phyloP scores from a whole-genome alignment of 2,113 vertebrate genomes.

The Eurystomus gularis region DNA sequence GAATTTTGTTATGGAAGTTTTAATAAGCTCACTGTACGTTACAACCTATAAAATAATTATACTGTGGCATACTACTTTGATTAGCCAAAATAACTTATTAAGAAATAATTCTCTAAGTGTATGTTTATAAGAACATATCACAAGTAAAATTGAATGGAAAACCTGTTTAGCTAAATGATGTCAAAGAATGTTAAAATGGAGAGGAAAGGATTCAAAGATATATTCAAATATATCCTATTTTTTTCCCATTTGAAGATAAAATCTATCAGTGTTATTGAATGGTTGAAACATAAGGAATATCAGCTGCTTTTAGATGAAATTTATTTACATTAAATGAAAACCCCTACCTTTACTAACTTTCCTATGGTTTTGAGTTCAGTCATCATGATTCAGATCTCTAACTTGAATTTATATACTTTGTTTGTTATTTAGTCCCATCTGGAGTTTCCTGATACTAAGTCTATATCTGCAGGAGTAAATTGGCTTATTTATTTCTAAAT shows the following conservation, averaged over 20 bases:
- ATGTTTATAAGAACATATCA: not conserved
- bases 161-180: not conserved
- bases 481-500: not conserved
- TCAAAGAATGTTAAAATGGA: not conserved
- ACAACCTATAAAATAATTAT: not conserved
- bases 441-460: not conserved
- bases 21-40: not conserved
- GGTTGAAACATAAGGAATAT: not conserved
- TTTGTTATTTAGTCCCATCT: not conserved
- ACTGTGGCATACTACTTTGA: not conserved
- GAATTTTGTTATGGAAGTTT: not conserved
- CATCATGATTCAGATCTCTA: not conserved
- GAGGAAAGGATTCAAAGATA: not conserved
- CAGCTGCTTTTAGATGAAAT: fast-evolving
- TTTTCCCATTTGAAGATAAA: not conserved
- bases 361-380: not conserved
- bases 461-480: not conserved
- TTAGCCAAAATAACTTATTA: not conserved
- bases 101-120: not conserved
- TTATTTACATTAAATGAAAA: not conserved
- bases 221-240: too few relatives aligned
- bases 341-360: not conserved
- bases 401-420: not conserved
- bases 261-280: not conserved
- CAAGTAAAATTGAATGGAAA: not conserved